Evolutionary conservation across 2,797 vertebrate species (phyloP), one percentile per base, ranked within the genome.

Genomic region (Nannoperca obscura): DNA sequence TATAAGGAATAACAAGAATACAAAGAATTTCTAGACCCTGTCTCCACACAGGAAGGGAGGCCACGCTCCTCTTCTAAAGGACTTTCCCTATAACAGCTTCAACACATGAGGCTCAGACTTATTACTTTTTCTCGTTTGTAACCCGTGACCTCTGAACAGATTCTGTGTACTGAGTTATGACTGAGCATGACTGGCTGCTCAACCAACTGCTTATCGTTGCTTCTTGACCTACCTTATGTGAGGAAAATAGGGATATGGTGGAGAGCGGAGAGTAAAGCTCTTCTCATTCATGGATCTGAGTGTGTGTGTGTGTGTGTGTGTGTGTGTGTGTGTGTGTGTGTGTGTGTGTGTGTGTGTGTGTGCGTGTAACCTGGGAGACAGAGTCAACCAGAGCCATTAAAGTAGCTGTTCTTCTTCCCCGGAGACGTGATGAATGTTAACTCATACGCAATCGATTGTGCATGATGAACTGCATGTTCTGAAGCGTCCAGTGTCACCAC

Each of bases 1-100:
- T 89, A 94, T 94, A 91, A 92, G 90, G 86, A 93, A 95, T 93
- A 95, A 93, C 92, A 94, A 90, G 85, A 93, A 92, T 88, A 93
- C 90, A 92, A 94, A 94, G 90, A 93, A 91, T 92, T 93, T 94
- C 92, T 91, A 94, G 87, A 88, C 70, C 68, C 75, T 84, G 84
- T 92, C 90, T 90, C 85, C 82, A 88, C 86, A 88, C 84, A 90
- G 88, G 91, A 93, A 92, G 81, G 82, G 86, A 91, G 91, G 88
- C 89, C 67, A 19, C 82, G 79, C 88, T 92, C 89, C 84, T 94
- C 88, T 90, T 90, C 82, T 81, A 59, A 76, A 89, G 50, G 71
- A 76, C 83, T 87, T 86, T 90, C 78, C 86, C 82, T 53, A 32
- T 71, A 86, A 90, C 83, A 68, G 70, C 86, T 82, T 83, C 81